phyloP scores from a whole-genome alignment of 1,140 invertebrate genomes.

The Lasioglossum albipes region DNA sequence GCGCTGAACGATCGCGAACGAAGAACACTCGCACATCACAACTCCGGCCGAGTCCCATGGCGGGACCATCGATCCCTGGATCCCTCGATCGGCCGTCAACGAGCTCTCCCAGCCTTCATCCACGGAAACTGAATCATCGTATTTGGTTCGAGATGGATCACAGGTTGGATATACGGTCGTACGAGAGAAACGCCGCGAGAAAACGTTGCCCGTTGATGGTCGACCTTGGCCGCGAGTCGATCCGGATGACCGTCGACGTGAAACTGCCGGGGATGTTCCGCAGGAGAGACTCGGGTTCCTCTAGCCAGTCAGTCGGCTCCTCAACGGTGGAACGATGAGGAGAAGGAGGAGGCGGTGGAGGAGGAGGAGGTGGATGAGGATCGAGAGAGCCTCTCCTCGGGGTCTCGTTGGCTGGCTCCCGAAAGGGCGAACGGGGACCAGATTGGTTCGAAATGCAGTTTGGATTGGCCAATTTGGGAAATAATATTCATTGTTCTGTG shows the following conservation, averaged over 20 bases:
- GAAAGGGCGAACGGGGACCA: conserved; percentile 20
- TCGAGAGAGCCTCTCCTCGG: conserved; percentile 33
- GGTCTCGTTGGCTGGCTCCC: background rate
- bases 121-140: conserved; percentile 8
- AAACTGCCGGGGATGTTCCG: conserved; percentile 65
- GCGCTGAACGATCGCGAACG: background rate
- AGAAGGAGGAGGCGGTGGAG: conserved; percentile 38
- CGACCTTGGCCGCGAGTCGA: conserved; percentile 65
- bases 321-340: conserved; percentile 53
- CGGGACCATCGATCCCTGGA: background rate
- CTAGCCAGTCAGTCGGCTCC: conserved; percentile 59
- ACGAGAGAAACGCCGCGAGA: background rate
- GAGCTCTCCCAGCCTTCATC: background rate
- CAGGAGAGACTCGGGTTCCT: conserved; percentile 60
- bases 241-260: conserved; percentile 66
- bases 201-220: background rate
- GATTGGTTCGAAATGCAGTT: too few species aligned
- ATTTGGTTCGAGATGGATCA: background rate
- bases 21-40: conserved; percentile 15
- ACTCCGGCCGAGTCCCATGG: background rate
- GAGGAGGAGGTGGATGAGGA: conserved; percentile 44
- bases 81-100: background rate
- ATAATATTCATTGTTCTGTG: too few species aligned
- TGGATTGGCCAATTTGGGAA: too few species aligned
- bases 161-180: background rate